Conservation (phyloP, 2,888 invertebrate species). For the Stenoptilia bipunctidactyla region DNA sequence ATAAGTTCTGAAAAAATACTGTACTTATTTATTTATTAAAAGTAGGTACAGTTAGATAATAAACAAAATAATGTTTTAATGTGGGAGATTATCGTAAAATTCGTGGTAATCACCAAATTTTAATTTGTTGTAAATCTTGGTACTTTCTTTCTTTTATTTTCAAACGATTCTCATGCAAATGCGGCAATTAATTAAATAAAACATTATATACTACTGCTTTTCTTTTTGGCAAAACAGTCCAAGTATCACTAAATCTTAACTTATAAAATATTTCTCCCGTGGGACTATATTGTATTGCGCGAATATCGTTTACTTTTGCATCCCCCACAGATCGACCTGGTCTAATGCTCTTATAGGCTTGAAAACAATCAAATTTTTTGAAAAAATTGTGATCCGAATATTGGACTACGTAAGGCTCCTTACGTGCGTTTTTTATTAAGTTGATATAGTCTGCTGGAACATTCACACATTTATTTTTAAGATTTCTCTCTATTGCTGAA, state of each 20-base stretch:
- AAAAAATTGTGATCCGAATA: constrained; percentile 10
- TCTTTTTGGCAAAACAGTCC: constrained; percentile 10
- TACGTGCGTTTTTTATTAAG: constrained; percentile 5
- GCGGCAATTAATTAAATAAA: no score
- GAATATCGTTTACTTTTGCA: constrained; percentile 10
- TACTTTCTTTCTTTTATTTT: no score
- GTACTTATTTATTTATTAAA: no score
- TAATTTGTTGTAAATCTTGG: no score
- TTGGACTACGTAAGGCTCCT: constrained; percentile 8
- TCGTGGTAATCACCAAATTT: no score
- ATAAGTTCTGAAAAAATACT: no score
- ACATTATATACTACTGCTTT: background rate
- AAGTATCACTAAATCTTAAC: constrained; percentile 9
- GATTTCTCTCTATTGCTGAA: constrained; percentile 1
- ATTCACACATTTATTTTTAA: constrained; percentile 1
- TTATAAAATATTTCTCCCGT: constrained; percentile 9
- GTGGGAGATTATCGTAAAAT: no score
- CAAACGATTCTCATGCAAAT: no score
- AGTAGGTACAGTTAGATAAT: no score
- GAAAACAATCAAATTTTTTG: no score
- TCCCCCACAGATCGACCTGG: constrained; percentile 5
- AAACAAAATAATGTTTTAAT: no score
- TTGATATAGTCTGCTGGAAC: background rate
- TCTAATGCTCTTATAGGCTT: no score
- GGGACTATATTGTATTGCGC: constrained; percentile 9